A percentile compares a stretch with the other conserved stretches of the same genome.
These are phyloP conservation scores for Carcina quercana DNA, from an alignment of 2,888 invertebrate species.

Conservation along the genomic window DNA sequence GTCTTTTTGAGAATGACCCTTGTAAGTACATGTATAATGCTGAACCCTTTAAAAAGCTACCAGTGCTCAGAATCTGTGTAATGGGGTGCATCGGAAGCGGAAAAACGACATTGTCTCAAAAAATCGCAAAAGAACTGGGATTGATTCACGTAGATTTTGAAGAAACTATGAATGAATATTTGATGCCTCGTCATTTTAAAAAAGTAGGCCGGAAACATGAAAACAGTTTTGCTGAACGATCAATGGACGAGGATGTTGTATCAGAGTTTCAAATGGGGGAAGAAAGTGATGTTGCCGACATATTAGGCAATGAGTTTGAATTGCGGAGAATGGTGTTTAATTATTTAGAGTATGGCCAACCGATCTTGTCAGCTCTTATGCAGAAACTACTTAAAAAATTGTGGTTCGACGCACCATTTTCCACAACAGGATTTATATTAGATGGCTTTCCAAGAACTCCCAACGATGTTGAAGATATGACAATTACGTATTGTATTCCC, in stretches of 20 bases:
- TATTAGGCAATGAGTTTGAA: conserved; percentile 50
- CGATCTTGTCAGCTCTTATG: conserved; percentile 56
- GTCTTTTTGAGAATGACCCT: conserved; percentile 65
- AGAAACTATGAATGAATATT: conserved; percentile 39
- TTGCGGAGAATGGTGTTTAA: conserved; percentile 46
- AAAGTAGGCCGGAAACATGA: conserved; percentile 57
- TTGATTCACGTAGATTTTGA: conserved; percentile 67
- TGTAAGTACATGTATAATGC: conserved; percentile 58
- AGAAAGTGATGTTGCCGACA: conserved; percentile 39
- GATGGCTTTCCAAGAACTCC: conserved; percentile 77
- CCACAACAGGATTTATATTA: conserved; percentile 67
- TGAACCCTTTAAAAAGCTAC: conserved; percentile 53
- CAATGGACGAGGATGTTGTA: conserved; percentile 44
- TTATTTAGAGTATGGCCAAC: conserved; percentile 64
- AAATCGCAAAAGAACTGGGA: conserved; percentile 71
- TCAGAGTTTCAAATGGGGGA: conserved; percentile 50
- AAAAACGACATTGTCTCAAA: conserved; percentile 62
- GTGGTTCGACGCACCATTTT: conserved; percentile 71
- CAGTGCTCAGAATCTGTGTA: conserved; percentile 72
- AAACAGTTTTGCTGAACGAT: conserved; percentile 45
- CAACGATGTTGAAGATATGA: conserved; percentile 70
- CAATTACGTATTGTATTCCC: conserved; percentile 66
- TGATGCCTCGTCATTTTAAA: conserved; percentile 56
- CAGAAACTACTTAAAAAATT: conserved; percentile 54
- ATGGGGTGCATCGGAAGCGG: conserved; percentile 72